Percentiles rank a stretch among this genome's conserved stretches.
Evolutionary conservation across 2,113 vertebrate species (phyloP).

Genomic region (Periophthalmodon schlosseri): DNA sequence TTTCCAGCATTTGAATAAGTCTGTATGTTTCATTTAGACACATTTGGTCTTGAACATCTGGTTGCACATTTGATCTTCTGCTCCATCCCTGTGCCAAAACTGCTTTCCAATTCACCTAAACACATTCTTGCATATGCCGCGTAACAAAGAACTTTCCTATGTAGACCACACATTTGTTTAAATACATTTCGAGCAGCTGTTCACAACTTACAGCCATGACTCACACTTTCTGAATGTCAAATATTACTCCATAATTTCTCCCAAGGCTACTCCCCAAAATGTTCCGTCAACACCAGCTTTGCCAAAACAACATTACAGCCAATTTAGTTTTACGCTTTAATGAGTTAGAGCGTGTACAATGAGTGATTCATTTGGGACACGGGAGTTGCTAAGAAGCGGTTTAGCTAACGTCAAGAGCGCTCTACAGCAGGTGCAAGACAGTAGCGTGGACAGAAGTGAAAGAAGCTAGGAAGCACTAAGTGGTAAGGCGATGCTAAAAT

Average conservation of each 20-base stretch:
- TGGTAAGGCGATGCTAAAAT: conserved; percentile 69
- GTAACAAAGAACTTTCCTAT: background rate
- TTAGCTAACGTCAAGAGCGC: conserved; percentile 17
- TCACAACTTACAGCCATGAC: background rate
- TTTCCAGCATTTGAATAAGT: background rate
- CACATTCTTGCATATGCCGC: background rate
- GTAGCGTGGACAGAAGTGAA: conserved; percentile 44
- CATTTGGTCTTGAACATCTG: background rate
- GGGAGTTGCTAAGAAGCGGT: conserved; percentile 17
- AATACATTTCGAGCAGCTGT: conserved; percentile 11
- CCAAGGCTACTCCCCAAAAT: conserved; percentile 8
- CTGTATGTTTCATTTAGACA: conserved; percentile 19
- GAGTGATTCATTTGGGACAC: conserved; percentile 32
- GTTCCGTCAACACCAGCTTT: background rate
- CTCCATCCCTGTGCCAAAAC: background rate
- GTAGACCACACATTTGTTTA: background rate
- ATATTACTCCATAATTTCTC: background rate
- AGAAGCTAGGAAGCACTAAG: conserved; percentile 53
- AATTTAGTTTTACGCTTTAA: conserved; percentile 29
- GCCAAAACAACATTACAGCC: conserved; percentile 6
- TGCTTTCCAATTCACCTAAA: background rate
- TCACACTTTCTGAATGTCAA: conserved; percentile 1
- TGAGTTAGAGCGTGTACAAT: conserved; percentile 13
- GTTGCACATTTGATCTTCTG: background rate
- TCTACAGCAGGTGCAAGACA: conserved; percentile 31